Evolutionary conservation across 2,113 vertebrate species (phyloP), one percentile per base, ranked within the genome.

Genomic region (Pterocles burchelli): DNA sequence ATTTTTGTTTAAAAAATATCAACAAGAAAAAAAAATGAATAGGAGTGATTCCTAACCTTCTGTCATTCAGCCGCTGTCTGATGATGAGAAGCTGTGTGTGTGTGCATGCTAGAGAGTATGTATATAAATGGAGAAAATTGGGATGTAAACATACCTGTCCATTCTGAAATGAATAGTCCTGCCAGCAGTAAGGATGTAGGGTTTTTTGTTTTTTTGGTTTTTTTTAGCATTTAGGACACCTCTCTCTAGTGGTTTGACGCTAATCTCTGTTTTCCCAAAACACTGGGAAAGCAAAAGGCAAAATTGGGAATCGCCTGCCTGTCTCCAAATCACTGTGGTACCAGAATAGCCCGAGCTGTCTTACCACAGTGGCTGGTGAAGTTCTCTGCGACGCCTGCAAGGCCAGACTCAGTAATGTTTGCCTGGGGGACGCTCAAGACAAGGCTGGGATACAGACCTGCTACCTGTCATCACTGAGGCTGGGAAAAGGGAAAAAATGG

Each of bases 381-480:
- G 41, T 34, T 6, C 41, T 45, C 20, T 4, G 0, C 1, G 5
- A 36, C 0, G 0, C 38, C 72, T 66, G 46, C 79, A 18, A 88
- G 58, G 70, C 12, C 2, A 55, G n/a, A 25, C 65, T 51, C 3
- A 0, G 48, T 26, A 11, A 18, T 13, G 49, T 70, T 87, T 73
- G 41, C 80, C 62, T 62, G 59, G 28, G 54, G 46, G 25, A 45
- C 14, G 17, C 55, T 91, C 29, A 59, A 63, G 74, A 63, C 33
- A 48, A 48, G 31, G 90, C 85, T 94, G 66, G 34, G 49, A 86
- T 95, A 36, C 87, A 91, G 87, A 66, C 51, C 43, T 86, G 63
- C 54, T 86, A 31, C 49, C 67, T 89, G 76, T 94, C 80, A 81
- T 84, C 61, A 46, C 80, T 17, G 25, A 67, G 74, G 55, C 70